These are phyloP conservation scores for Nipponacmea schrenckii DNA, from an alignment of 2,888 invertebrate species.

Conservation along the genomic window DNA sequence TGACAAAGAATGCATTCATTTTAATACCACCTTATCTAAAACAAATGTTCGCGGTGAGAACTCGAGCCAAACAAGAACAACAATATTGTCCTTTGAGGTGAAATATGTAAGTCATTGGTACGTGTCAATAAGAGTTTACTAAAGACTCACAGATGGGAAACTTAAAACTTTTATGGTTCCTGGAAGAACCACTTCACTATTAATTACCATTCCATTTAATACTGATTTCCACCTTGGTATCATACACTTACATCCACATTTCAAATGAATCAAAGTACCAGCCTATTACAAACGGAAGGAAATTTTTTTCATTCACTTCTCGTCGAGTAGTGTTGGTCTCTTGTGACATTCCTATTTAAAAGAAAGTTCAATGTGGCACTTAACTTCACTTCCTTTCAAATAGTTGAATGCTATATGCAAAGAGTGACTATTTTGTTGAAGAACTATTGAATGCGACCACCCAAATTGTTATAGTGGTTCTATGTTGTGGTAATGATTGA, in stretches of 20 bases:
- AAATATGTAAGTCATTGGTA: slow-evolving; percentile 4
- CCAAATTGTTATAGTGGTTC: no score
- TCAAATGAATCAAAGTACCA: no score
- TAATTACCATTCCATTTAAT: slow-evolving; percentile 1
- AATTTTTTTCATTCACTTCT: no score
- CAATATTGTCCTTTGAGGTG: background rate
- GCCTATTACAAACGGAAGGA: no score
- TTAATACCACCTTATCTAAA: background rate
- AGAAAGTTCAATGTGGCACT: no score
- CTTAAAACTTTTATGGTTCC: background rate
- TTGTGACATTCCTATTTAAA: no score
- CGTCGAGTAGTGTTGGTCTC: no score
- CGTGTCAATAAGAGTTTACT: background rate
- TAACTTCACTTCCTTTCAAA: no score
- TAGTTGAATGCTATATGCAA: no score
- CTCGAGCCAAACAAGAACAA: slow-evolving; percentile 1
- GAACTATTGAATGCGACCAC: no score
- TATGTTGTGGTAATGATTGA: no score
- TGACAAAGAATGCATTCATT: background rate
- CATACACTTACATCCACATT: background rate
- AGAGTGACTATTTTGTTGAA: no score
- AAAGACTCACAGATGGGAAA: background rate
- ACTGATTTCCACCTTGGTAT: background rate
- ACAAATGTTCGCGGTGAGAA: background rate
- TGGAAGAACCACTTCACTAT: slow-evolving; percentile 2